These are phyloP conservation scores for Manis crassicaudata DNA, from an alignment of 2,797 vertebrate species.

Conservation along the genomic window DNA sequence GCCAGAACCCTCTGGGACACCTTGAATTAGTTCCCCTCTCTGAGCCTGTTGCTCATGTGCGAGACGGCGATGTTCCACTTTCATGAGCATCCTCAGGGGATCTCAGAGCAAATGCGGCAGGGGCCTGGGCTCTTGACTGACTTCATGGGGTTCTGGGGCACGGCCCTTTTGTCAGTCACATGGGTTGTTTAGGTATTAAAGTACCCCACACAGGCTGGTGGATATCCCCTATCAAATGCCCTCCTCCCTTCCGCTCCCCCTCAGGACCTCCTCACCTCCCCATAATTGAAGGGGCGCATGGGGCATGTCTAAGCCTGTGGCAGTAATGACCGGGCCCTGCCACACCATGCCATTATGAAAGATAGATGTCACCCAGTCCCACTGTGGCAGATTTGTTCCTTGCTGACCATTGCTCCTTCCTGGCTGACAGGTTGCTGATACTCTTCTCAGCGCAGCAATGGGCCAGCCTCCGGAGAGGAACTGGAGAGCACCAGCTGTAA, in stretches of 20 bases:
- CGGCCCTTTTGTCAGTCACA: background rate
- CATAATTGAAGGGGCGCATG: background rate
- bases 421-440: background rate
- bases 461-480: background rate
- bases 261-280: background rate
- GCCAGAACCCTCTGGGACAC: background rate
- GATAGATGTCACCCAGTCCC: background rate
- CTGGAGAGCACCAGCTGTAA: fast-evolving
- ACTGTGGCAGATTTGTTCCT: background rate
- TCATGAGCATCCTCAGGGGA: background rate
- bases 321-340: background rate
- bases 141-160: background rate
- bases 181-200: background rate
- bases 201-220: background rate
- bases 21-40: background rate
- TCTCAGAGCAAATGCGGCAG: background rate
- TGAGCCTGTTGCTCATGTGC: background rate
- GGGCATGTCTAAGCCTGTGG: background rate
- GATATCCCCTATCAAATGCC: too few species aligned
- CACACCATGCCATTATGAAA: background rate
- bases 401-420: background rate
- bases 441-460: background rate
- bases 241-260: background rate
- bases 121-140: background rate
- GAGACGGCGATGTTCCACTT: background rate